Conservation (phyloP, 2,888 invertebrate genomes). For the Volucella bombylans region DNA sequence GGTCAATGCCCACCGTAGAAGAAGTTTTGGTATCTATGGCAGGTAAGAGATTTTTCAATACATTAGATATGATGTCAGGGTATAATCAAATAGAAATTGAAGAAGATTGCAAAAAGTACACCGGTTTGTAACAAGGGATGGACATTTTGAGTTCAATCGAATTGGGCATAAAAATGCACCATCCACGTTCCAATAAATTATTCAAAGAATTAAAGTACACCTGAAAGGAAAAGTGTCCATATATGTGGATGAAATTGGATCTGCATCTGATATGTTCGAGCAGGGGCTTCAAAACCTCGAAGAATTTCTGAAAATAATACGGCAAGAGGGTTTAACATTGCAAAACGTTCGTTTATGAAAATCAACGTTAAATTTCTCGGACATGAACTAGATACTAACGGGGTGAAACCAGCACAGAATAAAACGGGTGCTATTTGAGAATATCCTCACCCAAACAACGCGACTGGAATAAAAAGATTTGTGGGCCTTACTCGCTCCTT, state of each 20-base stretch:
- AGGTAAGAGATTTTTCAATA: conserved; percentile 76
- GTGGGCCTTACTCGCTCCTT: conserved; percentile 76
- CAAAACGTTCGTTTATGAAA: conserved; percentile 74
- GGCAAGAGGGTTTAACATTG: conserved; percentile 41
- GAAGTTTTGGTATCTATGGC: conserved; percentile 75
- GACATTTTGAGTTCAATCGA: conserved; percentile 78
- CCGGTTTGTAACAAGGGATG: conserved; percentile 79
- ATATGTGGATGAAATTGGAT: conserved; percentile 59
- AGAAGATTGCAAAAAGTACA: conserved; percentile 68
- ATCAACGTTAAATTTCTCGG: conserved; percentile 75
- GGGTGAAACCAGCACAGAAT: conserved; percentile 74
- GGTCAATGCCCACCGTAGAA: conserved; percentile 64
- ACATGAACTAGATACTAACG: conserved; percentile 74
- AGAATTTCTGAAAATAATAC: conserved; percentile 40
- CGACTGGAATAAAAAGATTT: conserved; percentile 76
- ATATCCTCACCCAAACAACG: conserved; percentile 70
- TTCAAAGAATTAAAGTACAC: conserved; percentile 36
- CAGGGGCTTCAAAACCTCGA: conserved; percentile 54
- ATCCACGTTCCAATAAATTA: conserved; percentile 43
- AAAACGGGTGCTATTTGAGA: conserved; percentile 75
- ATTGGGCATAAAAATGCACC: conserved; percentile 78
- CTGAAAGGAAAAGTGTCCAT: conserved; percentile 46
- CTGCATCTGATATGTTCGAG: conserved; percentile 48
- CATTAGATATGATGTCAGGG: conserved; percentile 59
- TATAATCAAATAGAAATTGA: too few relatives aligned